Evolutionary conservation across 2,113 vertebrate genomes (phyloP).

Genomic region (Ceyx melanurus): DNA sequence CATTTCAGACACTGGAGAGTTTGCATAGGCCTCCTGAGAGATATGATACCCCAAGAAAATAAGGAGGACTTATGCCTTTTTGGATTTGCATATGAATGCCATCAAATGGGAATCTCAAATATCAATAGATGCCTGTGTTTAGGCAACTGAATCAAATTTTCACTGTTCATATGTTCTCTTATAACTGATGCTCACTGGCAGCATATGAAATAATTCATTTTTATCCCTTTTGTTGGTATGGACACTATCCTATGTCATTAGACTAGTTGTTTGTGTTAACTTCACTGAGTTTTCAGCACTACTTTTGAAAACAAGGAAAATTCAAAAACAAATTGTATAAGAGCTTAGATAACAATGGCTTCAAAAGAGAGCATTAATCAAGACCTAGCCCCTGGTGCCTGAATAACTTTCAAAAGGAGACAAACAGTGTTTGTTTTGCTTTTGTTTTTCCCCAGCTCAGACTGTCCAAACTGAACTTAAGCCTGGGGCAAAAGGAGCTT

Average conservation of each 20-base stretch:
- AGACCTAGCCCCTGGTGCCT: slow-evolving; percentile 25
- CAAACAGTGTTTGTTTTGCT: slow-evolving; percentile 20
- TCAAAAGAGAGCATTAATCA: slow-evolving; percentile 48
- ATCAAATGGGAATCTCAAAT: background rate
- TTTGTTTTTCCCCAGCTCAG: background rate
- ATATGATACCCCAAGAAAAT: background rate
- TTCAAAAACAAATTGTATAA: slow-evolving; percentile 50
- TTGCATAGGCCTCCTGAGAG: background rate
- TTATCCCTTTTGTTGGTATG: background rate
- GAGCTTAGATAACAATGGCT: slow-evolving; percentile 53
- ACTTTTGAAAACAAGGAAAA: slow-evolving; percentile 44
- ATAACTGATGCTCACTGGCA: background rate
- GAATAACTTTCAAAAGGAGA: slow-evolving; percentile 49
- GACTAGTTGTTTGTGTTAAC: slow-evolving; percentile 45
- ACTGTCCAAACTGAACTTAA: background rate
- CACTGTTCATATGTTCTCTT: background rate
- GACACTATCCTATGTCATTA: background rate
- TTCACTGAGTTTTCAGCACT: slow-evolving; percentile 25
- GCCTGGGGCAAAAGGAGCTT: background rate
- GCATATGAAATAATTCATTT: slow-evolving; percentile 11
- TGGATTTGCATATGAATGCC: background rate
- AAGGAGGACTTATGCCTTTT: background rate
- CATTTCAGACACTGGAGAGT: background rate
- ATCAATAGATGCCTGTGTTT: background rate
- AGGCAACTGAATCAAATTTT: background rate